These are phyloP conservation scores for Pseudomyrmex cubaensis DNA, from an alignment of 1,140 invertebrate species.

Conservation along the genomic window DNA sequence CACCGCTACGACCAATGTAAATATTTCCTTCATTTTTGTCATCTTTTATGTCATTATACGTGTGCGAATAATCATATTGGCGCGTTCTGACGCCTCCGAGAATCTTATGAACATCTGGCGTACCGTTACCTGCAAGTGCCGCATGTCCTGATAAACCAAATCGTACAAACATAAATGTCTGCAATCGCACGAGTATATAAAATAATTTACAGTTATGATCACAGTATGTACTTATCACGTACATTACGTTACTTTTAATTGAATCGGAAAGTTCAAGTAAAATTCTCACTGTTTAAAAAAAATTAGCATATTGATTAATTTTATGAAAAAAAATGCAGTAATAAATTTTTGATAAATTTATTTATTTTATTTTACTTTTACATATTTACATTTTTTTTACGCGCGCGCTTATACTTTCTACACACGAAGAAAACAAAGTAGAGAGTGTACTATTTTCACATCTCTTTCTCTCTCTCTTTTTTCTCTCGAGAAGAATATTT, in stretches of 20 bases:
- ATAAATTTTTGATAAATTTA: too few relatives aligned
- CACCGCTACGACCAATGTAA: constrained; percentile 49
- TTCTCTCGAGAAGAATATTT: too few relatives aligned
- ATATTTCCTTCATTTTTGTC: constrained; percentile 49
- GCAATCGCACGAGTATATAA: constrained; percentile 1
- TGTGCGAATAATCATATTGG: constrained; percentile 29
- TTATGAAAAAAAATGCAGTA: too few relatives aligned
- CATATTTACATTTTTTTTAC: too few relatives aligned
- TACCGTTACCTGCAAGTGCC: constrained; percentile 43
- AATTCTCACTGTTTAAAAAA: not conserved
- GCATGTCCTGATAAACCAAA: constrained; percentile 19
- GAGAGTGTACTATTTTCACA: not conserved
- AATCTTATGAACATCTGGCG: constrained; percentile 50
- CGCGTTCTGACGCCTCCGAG: constrained; percentile 25
- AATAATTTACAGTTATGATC: constrained; percentile 19
- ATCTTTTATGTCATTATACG: constrained; percentile 38
- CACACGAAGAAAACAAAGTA: too few relatives aligned
- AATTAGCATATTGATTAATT: not conserved
- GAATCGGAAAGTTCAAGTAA: not conserved
- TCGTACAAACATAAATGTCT: not conserved
- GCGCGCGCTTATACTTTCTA: not conserved
- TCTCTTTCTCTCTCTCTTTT: too few relatives aligned
- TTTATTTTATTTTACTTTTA: too few relatives aligned
- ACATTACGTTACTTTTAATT: constrained; percentile 6
- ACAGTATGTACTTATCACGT: not conserved